phyloP scores from a whole-genome alignment of 1,140 invertebrate species.

The Cylas formicarius region DNA sequence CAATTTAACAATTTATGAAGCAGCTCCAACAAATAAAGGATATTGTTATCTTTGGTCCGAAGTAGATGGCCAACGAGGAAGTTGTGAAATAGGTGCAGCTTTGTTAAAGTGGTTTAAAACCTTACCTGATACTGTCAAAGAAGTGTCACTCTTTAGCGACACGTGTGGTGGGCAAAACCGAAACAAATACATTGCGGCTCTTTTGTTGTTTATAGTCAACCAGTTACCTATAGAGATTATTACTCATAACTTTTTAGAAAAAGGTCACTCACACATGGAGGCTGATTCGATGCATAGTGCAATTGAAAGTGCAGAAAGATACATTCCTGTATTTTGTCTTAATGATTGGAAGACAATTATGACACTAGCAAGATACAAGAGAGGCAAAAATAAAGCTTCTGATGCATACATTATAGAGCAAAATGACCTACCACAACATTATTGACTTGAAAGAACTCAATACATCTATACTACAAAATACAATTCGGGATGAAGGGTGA shows the following conservation, averaged over 20 bases:
- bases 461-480: conserved; percentile 1
- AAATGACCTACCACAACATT: conserved; percentile 1
- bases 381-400: conserved; percentile 8
- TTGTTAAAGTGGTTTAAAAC: no score
- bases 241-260: conserved; percentile 23
- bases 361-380: conserved; percentile 14
- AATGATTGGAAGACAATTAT: conserved; percentile 19
- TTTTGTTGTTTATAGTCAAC: conserved; percentile 20
- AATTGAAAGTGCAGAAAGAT: conserved; percentile 11
- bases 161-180: conserved; percentile 25
- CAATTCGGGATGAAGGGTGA: conserved; percentile 3
- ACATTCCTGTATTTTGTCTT: conserved; percentile 6
- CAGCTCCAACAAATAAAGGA: conserved; percentile 12
- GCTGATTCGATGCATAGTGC: conserved; percentile 31
- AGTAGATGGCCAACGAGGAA: conserved; percentile 23
- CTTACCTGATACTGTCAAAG: no score
- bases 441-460: conserved; percentile 5
- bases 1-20: conserved; percentile 30
- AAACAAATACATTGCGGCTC: conserved; percentile 19
- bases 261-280: conserved; percentile 21
- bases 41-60: conserved; percentile 27
- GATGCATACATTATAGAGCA: conserved; percentile 1
- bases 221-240: conserved; percentile 15
- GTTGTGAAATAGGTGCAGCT: conserved; percentile 10
- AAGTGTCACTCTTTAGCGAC: conserved; percentile 23